phyloP scores from a whole-genome alignment of 37 sponge, comb jelly and placozoan genomes.

The Lycopodina hypogea region DNA sequence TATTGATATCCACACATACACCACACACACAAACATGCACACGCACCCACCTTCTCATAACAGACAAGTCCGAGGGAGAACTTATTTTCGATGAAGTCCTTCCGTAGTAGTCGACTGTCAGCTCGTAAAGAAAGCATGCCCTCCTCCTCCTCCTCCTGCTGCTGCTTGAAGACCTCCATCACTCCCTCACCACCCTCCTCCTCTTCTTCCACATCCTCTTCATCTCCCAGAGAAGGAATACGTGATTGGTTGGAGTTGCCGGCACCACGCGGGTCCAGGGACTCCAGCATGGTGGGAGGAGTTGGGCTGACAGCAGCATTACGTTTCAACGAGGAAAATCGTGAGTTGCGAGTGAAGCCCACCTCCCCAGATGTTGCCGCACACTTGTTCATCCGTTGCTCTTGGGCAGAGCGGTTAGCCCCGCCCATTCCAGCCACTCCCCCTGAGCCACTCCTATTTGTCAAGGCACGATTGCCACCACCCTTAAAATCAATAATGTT shows the following conservation, averaged over 20 bases:
- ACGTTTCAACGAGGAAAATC: neutral
- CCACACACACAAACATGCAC: conserved; percentile 2
- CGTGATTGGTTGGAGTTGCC: neutral
- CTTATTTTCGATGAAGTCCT: conserved; percentile 41
- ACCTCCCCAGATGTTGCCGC: too few relatives aligned
- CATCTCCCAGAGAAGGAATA: neutral
- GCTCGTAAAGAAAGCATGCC: neutral
- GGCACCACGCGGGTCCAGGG: neutral
- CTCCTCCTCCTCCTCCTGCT: conserved; percentile 38
- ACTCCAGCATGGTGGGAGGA: neutral
- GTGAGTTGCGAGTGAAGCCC: neutral
- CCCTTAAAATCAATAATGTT: too few relatives aligned
- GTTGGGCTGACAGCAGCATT: neutral
- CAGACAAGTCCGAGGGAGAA: conserved; percentile 16
- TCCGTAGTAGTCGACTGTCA: conserved; percentile 19
- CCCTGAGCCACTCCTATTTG: too few relatives aligned
- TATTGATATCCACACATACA: neutral
- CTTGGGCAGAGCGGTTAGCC: too few relatives aligned
- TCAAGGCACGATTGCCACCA: too few relatives aligned
- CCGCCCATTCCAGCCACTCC: too few relatives aligned
- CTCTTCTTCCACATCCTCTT: neutral
- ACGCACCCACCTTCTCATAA: conserved; percentile 38
- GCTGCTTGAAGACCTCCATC: conserved; percentile 14
- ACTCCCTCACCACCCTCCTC: conserved; percentile 3
- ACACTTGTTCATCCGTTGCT: too few relatives aligned